Evolutionary conservation across 2,888 invertebrate species (phyloP), one percentile per base, ranked within the genome.

Genomic region (Phlogophora meticulosa): DNA sequence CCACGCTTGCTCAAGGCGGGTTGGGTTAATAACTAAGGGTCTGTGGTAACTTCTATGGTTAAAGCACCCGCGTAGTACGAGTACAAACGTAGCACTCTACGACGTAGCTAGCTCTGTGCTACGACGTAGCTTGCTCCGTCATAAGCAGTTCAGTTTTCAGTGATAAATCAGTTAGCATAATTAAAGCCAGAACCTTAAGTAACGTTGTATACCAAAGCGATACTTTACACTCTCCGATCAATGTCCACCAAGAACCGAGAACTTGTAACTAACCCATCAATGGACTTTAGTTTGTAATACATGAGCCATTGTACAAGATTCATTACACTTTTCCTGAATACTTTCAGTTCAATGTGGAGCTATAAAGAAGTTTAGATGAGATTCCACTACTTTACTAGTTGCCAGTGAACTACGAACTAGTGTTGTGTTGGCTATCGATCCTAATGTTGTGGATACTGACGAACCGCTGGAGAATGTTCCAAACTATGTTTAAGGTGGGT

Each of bases 321-420:
- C 40, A 64, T 53, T 48, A 64, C 74, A 34, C 65, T 51, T 28
- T 64, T 46, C 10, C 52, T 28, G 52, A 34, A 46, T 24, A 48
- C 52, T 64, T 48, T 34, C 34, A 36, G 22, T 24, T 46, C 40
- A 46, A 51, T 34, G 45, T 28, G 38, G 7, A 24, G 7, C 43
- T 51, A 36, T 45, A 57, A 46, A 57, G 40, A 67, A 71, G 57
- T 71, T 71, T 67, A 51, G 45, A 71, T 71, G 70, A 75, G 75
- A 75, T 75, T 42, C 68, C 34, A 53, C 1, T 34, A 74, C 43
- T 68, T 57, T 9, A 42, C 38, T 13, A 48, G 22, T 73, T 52
- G n/a, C 72, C 32, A 20, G 43, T 56, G 20, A 45, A 56, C 28
- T 68, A 43, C 45, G 53, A 51, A 42, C 52, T 65, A 34, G n/a